Conservation (phyloP, 2,113 vertebrate genomes). For the Colistium nudipinnis region DNA sequence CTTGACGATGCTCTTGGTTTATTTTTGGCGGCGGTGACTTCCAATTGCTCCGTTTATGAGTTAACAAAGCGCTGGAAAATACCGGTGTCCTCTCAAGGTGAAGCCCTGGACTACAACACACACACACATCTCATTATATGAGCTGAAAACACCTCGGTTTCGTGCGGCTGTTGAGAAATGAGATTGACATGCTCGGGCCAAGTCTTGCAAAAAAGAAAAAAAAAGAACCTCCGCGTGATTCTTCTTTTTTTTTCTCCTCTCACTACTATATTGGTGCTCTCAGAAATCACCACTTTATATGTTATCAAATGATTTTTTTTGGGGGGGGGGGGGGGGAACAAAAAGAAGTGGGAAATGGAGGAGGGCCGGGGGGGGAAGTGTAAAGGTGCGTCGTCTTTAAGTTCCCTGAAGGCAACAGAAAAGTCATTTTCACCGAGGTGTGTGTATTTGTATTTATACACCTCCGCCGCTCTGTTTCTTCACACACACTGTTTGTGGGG, state of each 20-base stretch:
- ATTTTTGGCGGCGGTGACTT: conserved; percentile 10
- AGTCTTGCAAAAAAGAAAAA: conserved; percentile 71
- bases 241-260: conserved; percentile 50
- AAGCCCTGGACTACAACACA: conserved; percentile 67
- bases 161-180: conserved; percentile 76
- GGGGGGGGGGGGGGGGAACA: too few species aligned
- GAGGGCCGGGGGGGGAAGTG: conserved; percentile 72
- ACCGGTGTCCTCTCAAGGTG: conserved; percentile 68
- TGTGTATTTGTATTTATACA: conserved; percentile 85
- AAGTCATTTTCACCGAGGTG: conserved; percentile 83
- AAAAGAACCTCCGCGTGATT: conserved; percentile 39
- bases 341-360: conserved; percentile 73
- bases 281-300: conserved; percentile 77
- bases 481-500: conserved; percentile 83
- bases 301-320: conserved; percentile 80
- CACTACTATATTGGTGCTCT: conserved; percentile 67
- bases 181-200: conserved; percentile 80
- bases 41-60: conserved; percentile 35
- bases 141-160: conserved; percentile 73
- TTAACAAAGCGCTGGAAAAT: conserved; percentile 57
- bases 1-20: conserved; percentile 45
- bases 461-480: conserved; percentile 82
- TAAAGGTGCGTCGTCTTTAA: conserved; percentile 81
- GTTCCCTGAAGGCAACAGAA: conserved; percentile 82
- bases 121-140: conserved; percentile 52